Percentiles rank a stretch among this genome's conserved stretches.
These are phyloP conservation scores for Pan troglodytes DNA, from an alignment of 2,113 vertebrate species.

Conservation along the genomic window NHGRI_mPanTro3-v2.1_pri NC_072421.2:29280501-29281000, in stretches of 20 bases:
- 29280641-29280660: not conserved
- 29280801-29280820: not conserved
- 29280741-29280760: not conserved
- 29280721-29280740: not conserved
- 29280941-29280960: not conserved
- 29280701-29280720: not conserved
- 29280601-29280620: not conserved
- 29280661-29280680: slow-evolving; percentile 27
- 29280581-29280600: not conserved
- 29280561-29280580: not conserved
- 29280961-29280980: not conserved
- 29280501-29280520: not conserved
- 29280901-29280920: not conserved
- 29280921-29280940: not conserved
- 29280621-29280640: slow-evolving; percentile 5
- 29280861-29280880: not conserved
- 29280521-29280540: not conserved
- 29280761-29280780: not conserved
- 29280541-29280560: not conserved
- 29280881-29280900: not conserved
- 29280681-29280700: not conserved
- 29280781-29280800: not conserved
- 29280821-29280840: not conserved
- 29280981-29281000: not conserved
- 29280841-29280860: slow-evolving; percentile 2